A percentile compares a stretch with the other conserved stretches of the same genome.
phyloP scores from a whole-genome alignment of 2,113 vertebrate species.

The Murina feae region DNA sequence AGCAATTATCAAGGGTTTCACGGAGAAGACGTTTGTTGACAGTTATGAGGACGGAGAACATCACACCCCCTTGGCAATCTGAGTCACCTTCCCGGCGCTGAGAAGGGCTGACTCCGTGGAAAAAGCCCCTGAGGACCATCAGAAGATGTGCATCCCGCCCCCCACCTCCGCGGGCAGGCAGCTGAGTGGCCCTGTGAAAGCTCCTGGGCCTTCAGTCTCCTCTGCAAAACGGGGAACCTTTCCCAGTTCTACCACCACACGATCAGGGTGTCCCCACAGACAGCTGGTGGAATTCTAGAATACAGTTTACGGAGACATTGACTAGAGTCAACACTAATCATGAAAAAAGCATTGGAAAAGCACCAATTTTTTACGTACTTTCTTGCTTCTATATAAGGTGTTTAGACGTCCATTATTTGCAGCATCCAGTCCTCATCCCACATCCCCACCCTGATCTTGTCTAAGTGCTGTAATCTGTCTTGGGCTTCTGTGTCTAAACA shows the following conservation, averaged over 20 bases:
- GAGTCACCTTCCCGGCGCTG: not conserved
- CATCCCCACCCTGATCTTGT: too few species aligned
- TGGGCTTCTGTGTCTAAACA: not conserved
- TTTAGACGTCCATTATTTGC: not conserved
- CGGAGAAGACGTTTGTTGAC: not conserved
- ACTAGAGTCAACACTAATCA: not conserved
- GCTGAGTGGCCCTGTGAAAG: not conserved
- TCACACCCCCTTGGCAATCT: rapidly evolving
- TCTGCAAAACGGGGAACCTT: not conserved
- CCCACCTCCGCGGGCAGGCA: not conserved
- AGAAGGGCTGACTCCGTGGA: rapidly evolving
- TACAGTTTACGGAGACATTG: not conserved
- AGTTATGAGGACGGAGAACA: not conserved
- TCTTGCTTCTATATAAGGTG: not conserved
- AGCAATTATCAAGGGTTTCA: not conserved
- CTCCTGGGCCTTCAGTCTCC: not conserved
- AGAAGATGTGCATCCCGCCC: rapidly evolving
- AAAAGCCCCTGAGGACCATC: too few species aligned
- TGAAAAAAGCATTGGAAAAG: not conserved
- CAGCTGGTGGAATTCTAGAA: not conserved
- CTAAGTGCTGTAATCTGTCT: not conserved
- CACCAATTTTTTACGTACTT: not conserved
- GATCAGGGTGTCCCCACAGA: not conserved
- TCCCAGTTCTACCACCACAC: not conserved
- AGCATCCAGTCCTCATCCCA: too few species aligned